Evolutionary conservation across 92 coral and sea anemone species (phyloP).

Genomic region (Umimayanthus kanabou): DNA sequence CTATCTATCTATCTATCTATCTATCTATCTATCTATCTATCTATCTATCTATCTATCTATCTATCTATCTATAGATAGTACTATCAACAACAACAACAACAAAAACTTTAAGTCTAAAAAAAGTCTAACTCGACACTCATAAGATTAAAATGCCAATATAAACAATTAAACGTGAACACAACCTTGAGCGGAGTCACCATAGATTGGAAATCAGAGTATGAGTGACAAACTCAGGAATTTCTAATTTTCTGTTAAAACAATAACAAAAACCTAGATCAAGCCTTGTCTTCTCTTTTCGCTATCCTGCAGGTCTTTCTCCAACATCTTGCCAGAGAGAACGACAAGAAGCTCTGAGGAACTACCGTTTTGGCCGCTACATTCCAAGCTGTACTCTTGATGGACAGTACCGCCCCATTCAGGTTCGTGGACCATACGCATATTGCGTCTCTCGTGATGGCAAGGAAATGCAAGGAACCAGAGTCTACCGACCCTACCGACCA

Average conservation of each 20-base stretch:
- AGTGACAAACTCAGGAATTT: background rate
- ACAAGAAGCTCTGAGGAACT: conserved; percentile 58
- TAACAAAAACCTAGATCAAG: background rate
- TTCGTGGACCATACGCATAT: conserved; percentile 56
- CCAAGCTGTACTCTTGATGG: conserved; percentile 86
- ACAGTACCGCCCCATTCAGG: conserved; percentile 72
- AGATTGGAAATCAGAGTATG: background rate
- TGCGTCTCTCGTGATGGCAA: conserved; percentile 76
- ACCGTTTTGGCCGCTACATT: conserved; percentile 72
- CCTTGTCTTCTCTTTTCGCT: background rate
- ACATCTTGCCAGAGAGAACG: conserved; percentile 69
- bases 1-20: too few relatives aligned
- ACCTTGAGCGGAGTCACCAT: background rate
- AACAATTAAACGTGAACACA: too few relatives aligned
- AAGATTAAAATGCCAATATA: too few relatives aligned
- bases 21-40: too few relatives aligned
- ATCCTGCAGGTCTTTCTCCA: conserved; percentile 59
- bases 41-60: too few relatives aligned
- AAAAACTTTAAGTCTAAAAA: too few relatives aligned
- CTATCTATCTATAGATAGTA: too few relatives aligned
- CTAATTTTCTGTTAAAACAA: too few relatives aligned
- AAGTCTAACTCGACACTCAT: too few relatives aligned
- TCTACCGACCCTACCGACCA: conserved; percentile 79
- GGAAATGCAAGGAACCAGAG: conserved; percentile 78
- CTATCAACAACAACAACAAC: too few relatives aligned